Evolutionary conservation across 2,797 vertebrate genomes (phyloP).

Genomic region (Novumbra hubbsi): DNA sequence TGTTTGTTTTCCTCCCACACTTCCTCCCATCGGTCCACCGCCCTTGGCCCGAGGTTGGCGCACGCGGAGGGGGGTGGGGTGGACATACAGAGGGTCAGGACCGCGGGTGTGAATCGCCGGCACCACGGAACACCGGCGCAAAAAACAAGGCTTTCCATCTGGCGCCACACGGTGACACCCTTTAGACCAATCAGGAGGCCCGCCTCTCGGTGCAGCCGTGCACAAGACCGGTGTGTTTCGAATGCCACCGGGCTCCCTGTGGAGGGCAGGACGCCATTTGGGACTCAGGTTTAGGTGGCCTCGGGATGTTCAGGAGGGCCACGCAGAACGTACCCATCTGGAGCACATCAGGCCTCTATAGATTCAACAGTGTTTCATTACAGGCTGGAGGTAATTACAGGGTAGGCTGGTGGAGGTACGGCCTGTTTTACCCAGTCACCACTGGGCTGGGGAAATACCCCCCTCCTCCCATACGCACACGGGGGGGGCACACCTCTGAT

Average conservation of each 20-base stretch:
- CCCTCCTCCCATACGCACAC: neutral
- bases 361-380: conserved; percentile 40
- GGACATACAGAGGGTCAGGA: neutral
- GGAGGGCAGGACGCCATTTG: neutral
- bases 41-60: neutral
- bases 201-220: neutral
- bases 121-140: neutral
- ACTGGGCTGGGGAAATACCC: neutral
- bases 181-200: neutral
- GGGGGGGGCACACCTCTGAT: neutral
- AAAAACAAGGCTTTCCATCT: too few relatives aligned
- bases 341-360: neutral
- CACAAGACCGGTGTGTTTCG: neutral
- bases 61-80: neutral
- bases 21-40: neutral
- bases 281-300: neutral
- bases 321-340: neutral
- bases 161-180: neutral
- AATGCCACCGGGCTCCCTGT: neutral
- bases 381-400: conserved; percentile 50
- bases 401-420: conserved; percentile 14
- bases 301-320: neutral
- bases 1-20: neutral
- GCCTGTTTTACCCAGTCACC: neutral
- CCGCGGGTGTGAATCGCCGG: neutral